A percentile compares a stretch with the other conserved stretches of the same genome.
These are phyloP conservation scores for Nephrotoma flavescens DNA, from an alignment of 2,888 invertebrate genomes.

Conservation along the genomic window DNA sequence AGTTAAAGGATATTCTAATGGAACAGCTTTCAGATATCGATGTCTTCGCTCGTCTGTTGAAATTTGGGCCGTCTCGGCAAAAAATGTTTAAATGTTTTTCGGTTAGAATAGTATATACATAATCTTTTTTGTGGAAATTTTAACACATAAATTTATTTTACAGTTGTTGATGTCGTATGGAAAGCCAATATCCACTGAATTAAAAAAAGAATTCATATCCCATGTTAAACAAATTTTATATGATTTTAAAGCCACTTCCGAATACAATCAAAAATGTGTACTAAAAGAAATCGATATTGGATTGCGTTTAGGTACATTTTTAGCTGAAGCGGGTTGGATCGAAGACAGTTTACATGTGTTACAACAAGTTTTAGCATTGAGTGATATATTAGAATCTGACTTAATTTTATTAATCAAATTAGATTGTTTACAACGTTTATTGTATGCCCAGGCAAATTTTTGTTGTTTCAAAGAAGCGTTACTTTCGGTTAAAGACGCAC, in stretches of 20 bases:
- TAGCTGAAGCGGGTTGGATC: constrained; percentile 82
- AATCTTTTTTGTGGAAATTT: not conserved
- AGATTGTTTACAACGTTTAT: constrained; percentile 76
- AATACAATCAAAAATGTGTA: not conserved
- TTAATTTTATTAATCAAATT: constrained; percentile 51
- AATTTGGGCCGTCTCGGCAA: constrained; percentile 24
- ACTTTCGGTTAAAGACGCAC: constrained; percentile 47
- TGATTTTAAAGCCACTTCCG: constrained; percentile 2
- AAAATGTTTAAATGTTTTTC: constrained; percentile 27
- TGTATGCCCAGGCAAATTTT: constrained; percentile 70
- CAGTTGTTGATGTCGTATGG: constrained; percentile 21
- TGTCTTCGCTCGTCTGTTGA: constrained; percentile 25
- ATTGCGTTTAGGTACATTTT: constrained; percentile 49
- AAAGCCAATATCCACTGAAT: constrained; percentile 21
- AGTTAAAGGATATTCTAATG: constrained; percentile 23
- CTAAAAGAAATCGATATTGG: constrained; percentile 22
- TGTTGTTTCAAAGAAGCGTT: constrained; percentile 67
- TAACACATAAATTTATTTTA: not conserved
- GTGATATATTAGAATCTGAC: constrained; percentile 38
- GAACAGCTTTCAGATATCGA: constrained; percentile 26
- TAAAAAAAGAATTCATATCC: constrained; percentile 20
- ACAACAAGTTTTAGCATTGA: constrained; percentile 48
- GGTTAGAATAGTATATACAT: constrained; percentile 8
- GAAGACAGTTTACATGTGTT: constrained; percentile 60
- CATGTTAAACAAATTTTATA: not conserved